Conservation (phyloP, 1,140 invertebrate genomes). For the Andrena cerasifolii region DNA sequence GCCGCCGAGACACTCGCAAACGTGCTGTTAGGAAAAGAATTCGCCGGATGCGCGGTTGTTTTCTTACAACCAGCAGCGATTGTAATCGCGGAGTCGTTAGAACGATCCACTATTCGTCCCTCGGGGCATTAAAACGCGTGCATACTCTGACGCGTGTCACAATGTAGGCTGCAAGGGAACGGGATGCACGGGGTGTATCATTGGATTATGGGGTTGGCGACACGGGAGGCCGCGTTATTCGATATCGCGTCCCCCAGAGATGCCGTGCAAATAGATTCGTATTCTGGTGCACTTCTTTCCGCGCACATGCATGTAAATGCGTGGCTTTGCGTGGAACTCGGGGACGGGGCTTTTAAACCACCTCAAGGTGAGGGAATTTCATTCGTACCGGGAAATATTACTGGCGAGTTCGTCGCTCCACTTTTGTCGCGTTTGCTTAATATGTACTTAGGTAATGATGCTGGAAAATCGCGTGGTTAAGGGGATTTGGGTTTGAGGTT, state of each 20-base stretch:
- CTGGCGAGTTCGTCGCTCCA: no score
- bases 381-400: not conserved
- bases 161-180: not conserved
- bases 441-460: not conserved
- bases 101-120: conserved; percentile 21
- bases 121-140: conserved; percentile 7
- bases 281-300: conserved; percentile 27
- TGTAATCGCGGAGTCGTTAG: not conserved
- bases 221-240: conserved; percentile 24
- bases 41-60: not conserved
- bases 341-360: not conserved
- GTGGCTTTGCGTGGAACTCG: not conserved
- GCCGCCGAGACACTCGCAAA: no score
- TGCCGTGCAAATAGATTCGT: conserved; percentile 20
- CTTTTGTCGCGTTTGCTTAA: not conserved
- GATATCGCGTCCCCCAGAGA: conserved; percentile 18
- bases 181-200: conserved; percentile 17
- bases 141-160: conserved; percentile 31
- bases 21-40: no score
- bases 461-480: not conserved
- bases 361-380: not conserved
- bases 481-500: no score
- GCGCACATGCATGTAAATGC: conserved; percentile 20
- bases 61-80: not conserved
- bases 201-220: conserved; percentile 34